phyloP scores from a whole-genome alignment of 64 coral and sea anemone genomes.

The Orbicella faveolata region DNA sequence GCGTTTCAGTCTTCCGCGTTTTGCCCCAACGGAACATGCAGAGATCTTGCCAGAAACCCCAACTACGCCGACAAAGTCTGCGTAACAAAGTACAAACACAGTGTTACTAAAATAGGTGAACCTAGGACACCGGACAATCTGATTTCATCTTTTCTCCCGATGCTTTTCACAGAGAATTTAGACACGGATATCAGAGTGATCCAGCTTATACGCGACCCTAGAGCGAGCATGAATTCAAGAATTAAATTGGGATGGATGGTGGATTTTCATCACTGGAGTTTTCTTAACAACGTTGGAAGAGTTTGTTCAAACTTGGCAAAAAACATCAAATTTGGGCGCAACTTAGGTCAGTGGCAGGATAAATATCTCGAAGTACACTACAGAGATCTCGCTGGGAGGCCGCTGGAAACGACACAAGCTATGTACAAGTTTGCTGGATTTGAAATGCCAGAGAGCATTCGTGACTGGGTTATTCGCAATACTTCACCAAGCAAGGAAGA shows the following conservation, averaged over 20 bases:
- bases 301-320: conserved; percentile 5
- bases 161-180: not conserved
- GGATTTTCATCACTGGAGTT: not conserved
- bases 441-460: not conserved
- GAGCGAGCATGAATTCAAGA: not conserved
- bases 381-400: not conserved
- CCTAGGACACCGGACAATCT: not conserved
- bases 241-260: conserved; percentile 2
- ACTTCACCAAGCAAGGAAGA: conserved; percentile 18
- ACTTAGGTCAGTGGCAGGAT: not conserved
- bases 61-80: not conserved
- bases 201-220: not conserved
- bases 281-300: not conserved
- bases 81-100: conserved; percentile 8
- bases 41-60: not conserved
- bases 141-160: not conserved
- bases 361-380: conserved; percentile 12
- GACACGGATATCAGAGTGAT: conserved; percentile 3
- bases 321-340: conserved; percentile 16
- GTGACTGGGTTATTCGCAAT: not conserved
- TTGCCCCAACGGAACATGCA: not conserved
- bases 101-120: conserved; percentile 19
- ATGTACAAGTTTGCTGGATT: conserved; percentile 10
- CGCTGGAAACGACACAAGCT: not conserved
- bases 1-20: not conserved